Percentiles rank a stretch among this genome's conserved stretches.
Conservation (phyloP, 2,113 vertebrate genomes). For the Ophiodon elongatus region DNA sequence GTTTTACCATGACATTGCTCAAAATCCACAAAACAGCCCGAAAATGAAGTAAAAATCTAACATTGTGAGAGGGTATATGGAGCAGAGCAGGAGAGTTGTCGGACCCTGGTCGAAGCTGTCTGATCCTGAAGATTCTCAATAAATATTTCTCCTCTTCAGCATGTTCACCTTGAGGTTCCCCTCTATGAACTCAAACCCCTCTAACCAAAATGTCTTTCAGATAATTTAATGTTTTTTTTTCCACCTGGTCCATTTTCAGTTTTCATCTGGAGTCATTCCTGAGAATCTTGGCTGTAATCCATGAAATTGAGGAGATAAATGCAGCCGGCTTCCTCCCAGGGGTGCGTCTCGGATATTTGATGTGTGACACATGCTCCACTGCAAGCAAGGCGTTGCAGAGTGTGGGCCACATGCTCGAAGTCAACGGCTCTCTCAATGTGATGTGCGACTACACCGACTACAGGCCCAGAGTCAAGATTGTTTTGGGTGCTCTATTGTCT, state of each 20-base stretch:
- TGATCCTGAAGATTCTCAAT: background rate
- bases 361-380: constrained; percentile 80
- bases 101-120: background rate
- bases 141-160: background rate
- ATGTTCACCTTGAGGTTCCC: background rate
- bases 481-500: constrained; percentile 76
- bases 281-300: constrained; percentile 68
- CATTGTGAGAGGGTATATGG: background rate
- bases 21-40: background rate
- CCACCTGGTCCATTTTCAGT: constrained; percentile 47
- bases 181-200: background rate
- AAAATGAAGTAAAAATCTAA: background rate
- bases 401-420: constrained; percentile 58
- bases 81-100: no score
- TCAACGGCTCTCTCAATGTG: constrained; percentile 39
- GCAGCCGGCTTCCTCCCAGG: constrained; percentile 75
- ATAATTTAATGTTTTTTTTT: background rate
- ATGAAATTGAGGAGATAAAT: constrained; percentile 81
- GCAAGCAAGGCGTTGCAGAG: constrained; percentile 73
- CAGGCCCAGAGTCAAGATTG: constrained; percentile 70
- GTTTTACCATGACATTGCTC: background rate
- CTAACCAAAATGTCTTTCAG: background rate
- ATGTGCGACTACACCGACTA: constrained; percentile 58
- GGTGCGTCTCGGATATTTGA: constrained; percentile 77
- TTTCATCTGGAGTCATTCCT: constrained; percentile 66